A percentile compares a stretch with the other conserved stretches of the same genome.
Conservation (phyloP, 2,797 vertebrate genomes). For the Gallinago stenura region DNA sequence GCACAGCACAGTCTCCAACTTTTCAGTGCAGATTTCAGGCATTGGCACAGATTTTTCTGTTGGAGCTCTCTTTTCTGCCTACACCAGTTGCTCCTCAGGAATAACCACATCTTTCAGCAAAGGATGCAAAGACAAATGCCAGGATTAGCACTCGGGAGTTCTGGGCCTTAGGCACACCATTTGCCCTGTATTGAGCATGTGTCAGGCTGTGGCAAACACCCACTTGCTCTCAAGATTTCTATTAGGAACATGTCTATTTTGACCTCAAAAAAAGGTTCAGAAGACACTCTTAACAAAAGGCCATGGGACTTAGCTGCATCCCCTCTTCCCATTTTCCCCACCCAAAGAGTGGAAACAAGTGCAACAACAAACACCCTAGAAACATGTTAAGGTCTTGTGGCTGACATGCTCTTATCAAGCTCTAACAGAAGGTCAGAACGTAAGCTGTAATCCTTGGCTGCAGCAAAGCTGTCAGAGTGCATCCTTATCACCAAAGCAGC, state of each 20-base stretch:
- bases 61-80: background rate
- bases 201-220: background rate
- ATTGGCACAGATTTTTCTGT: background rate
- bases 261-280: background rate
- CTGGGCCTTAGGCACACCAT: background rate
- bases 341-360: background rate
- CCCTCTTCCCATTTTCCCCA: background rate
- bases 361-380: background rate
- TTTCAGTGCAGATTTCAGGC: background rate
- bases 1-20: background rate
- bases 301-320: background rate
- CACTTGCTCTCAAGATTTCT: background rate
- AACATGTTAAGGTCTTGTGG: background rate
- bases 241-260: background rate
- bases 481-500: conserved; percentile 15
- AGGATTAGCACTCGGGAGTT: background rate
- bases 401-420: background rate
- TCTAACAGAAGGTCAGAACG: background rate
- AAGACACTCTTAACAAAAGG: background rate
- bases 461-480: background rate
- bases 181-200: background rate
- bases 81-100: background rate
- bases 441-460: background rate
- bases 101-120: background rate
- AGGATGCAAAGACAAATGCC: background rate